phyloP scores from a whole-genome alignment of 2,113 vertebrate genomes.

The Perca flavescens region DNA sequence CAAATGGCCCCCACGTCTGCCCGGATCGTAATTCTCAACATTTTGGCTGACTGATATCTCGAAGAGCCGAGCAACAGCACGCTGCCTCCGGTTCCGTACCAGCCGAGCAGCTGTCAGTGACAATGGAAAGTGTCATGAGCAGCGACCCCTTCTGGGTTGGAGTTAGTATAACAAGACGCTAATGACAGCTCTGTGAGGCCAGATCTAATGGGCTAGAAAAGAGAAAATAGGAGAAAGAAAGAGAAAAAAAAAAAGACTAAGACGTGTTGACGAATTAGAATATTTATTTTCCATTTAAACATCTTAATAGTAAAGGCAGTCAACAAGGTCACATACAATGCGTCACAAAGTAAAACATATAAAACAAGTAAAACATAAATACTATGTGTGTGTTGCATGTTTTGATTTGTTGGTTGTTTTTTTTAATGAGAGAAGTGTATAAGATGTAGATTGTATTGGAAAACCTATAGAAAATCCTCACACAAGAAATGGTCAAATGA shows the following conservation, averaged over 20 bases:
- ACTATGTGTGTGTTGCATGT: neutral
- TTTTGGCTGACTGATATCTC: slow-evolving; percentile 39
- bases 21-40: slow-evolving; percentile 72
- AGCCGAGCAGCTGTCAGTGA: slow-evolving; percentile 59
- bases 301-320: neutral
- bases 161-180: neutral
- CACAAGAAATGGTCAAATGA: neutral
- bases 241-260: too few relatives aligned
- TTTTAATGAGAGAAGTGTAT: neutral
- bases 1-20: slow-evolving; percentile 68
- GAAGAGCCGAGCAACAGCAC: slow-evolving; percentile 60
- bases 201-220: too few relatives aligned
- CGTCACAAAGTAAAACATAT: neutral
- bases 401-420: too few relatives aligned
- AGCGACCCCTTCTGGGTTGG: slow-evolving; percentile 65
- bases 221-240: too few relatives aligned
- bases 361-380: too few relatives aligned
- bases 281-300: slow-evolving; percentile 22
- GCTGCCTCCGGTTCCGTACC: slow-evolving; percentile 79
- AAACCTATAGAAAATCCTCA: neutral
- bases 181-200: fast-evolving
- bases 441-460: neutral
- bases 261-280: neutral
- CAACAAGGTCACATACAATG: neutral
- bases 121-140: fast-evolving